Evolutionary conservation across 1,140 invertebrate genomes (phyloP), one percentile per base, ranked within the genome.

Genomic region (Radopholus similis): DNA sequence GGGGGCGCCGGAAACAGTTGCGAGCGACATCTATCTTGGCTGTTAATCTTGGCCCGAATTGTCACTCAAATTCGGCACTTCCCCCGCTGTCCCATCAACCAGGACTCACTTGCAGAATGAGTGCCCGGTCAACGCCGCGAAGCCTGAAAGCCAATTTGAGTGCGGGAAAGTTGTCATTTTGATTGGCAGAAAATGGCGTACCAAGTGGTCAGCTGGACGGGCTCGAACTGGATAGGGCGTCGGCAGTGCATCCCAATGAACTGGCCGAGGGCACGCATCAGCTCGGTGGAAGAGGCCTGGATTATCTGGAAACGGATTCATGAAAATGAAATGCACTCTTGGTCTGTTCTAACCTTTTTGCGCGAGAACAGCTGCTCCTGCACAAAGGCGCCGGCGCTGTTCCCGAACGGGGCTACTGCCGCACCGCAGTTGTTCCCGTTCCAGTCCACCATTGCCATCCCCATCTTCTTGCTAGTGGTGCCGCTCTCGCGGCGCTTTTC

Each of bases 61-160:
- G 26, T 38, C 32, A 28, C 34, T 70, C 58, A 60, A 59, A 0
- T 0, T 1, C 3, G 40, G 47, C 34, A 56, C 26, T 15, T 47
- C n/a, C n/a, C n/a, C n/a, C n/a, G n/a, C n/a, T n/a, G n/a, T n/a
- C n/a, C n/a, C n/a, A n/a, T n/a, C n/a, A n/a, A n/a, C n/a, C 30
- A 62, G 21, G 38, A 6, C 64, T 15, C 47, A 74, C 73, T 59
- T 75, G 73, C 15, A 75, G 18, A 28, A 75, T 77, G 4, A 75
- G 44, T 11, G 73, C 75, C 18, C 73, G 15, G 47, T 75, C 73
- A 30, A 75, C 68, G 34, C 66, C 63, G 21, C 73, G 55, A 49
- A 75, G 40, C 73, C 73, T 76, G 30, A 68, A 59, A 37, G 73
- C n/a, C n/a, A n/a, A n/a, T n/a, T n/a, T n/a, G n/a, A 75, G 73